phyloP scores from a whole-genome alignment of 2,888 invertebrate species.

The Papilio gigon region DNA sequence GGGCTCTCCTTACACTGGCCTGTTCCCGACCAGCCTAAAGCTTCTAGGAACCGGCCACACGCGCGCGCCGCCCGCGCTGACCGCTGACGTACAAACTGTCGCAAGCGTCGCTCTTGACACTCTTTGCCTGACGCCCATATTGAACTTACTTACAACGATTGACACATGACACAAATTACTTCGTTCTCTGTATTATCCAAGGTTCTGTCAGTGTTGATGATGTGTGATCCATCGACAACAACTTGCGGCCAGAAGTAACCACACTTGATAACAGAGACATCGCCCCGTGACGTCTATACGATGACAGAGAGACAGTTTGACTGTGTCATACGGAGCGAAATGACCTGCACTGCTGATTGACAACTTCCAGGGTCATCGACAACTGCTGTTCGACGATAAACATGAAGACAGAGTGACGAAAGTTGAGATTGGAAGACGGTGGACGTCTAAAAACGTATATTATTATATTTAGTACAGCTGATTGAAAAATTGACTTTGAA shows the following conservation, averaged over 20 bases:
- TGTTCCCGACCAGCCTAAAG: conserved; percentile 27
- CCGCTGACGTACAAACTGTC: conserved; percentile 47
- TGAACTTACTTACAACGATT: conserved; percentile 23
- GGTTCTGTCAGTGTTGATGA: not conserved
- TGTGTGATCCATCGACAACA: conserved; percentile 3
- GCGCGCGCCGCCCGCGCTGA: conserved; percentile 45
- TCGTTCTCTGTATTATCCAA: not conserved
- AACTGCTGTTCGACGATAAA: not conserved
- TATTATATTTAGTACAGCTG: not conserved
- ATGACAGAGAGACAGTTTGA: conserved; percentile 18
- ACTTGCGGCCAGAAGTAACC: not conserved
- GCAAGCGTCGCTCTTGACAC: conserved; percentile 15
- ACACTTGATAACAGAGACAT: not conserved
- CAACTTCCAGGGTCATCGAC: conserved; percentile 33
- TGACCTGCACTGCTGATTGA: conserved; percentile 33
- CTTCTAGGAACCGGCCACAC: conserved; percentile 53
- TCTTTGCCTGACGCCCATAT: conserved; percentile 15
- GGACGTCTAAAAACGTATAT: not conserved
- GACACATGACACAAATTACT: conserved; percentile 36
- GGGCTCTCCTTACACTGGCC: conserved; percentile 14
- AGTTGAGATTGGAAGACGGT: not conserved
- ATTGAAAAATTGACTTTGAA: not conserved
- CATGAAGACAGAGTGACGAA: not conserved
- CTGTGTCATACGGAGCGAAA: conserved; percentile 5
- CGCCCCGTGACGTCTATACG: not conserved